These are phyloP conservation scores for Typhlichthys eigenmanni DNA, from an alignment of 2,797 vertebrate species.

Conservation along the genomic window DNA sequence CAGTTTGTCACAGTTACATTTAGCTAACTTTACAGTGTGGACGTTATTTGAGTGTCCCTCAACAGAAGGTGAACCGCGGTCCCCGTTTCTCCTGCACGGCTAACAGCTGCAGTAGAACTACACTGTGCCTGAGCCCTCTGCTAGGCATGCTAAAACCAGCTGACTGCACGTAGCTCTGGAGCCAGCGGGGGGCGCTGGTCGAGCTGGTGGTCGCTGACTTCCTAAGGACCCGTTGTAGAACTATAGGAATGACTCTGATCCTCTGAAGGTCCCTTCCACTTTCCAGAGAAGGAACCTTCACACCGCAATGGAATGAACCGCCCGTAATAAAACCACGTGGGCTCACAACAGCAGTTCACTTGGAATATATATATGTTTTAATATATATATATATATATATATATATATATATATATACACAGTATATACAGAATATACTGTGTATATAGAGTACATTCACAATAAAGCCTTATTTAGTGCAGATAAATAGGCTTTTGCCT, in stretches of 20 bases:
- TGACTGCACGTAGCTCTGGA: too few relatives aligned
- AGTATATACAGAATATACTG: conserved; percentile 12
- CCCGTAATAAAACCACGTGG: conserved; percentile 29
- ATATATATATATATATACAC: neutral
- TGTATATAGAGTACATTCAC: conserved; percentile 59
- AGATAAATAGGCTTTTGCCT: conserved; percentile 57
- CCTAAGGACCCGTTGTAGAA: too few relatives aligned
- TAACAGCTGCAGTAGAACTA: too few relatives aligned
- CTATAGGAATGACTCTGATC: conserved; percentile 1
- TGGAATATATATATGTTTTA: conserved; percentile 47
- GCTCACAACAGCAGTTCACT: conserved; percentile 50
- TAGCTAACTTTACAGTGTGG: conserved; percentile 27
- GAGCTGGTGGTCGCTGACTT: neutral
- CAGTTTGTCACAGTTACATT: conserved; percentile 31
- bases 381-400: neutral
- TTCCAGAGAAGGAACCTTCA: conserved; percentile 43
- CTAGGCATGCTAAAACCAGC: too few relatives aligned
- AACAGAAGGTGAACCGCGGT: too few relatives aligned
- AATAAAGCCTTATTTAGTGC: conserved; percentile 75
- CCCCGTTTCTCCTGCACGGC: too few relatives aligned
- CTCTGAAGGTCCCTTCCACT: neutral
- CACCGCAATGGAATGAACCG: conserved; percentile 44
- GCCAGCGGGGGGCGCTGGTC: too few relatives aligned
- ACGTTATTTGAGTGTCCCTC: conserved; percentile 13
- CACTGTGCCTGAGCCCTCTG: too few relatives aligned